Percentiles rank a stretch among this genome's conserved stretches.
phyloP scores from a whole-genome alignment of 2,113 vertebrate genomes.

The Crotalus helleri region DNA sequence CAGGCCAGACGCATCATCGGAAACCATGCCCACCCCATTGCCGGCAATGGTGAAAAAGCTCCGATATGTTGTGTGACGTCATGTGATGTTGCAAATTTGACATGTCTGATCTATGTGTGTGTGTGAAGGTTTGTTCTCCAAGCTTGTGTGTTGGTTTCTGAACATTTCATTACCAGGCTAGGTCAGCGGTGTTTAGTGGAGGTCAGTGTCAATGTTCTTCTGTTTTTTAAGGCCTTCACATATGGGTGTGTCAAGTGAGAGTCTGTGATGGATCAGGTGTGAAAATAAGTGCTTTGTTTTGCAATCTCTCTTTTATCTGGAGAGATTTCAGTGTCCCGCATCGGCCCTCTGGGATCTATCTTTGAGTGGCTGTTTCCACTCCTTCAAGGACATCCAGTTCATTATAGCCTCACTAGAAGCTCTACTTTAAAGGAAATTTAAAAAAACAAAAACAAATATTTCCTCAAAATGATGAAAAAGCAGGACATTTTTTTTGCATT shows the following conservation, averaged over 20 bases:
- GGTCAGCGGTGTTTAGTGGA: too few species aligned
- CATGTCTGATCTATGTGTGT: too few species aligned
- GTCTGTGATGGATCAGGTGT: neutral
- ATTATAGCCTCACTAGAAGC: neutral
- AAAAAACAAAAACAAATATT: neutral
- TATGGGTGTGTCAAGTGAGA: too few species aligned
- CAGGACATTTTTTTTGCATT: neutral
- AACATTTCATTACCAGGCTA: too few species aligned
- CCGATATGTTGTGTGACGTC: rapidly evolving
- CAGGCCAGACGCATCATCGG: too few species aligned
- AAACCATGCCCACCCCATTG: too few species aligned
- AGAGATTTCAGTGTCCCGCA: neutral
- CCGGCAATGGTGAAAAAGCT: too few species aligned
- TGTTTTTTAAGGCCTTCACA: too few species aligned
- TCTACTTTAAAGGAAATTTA: neutral
- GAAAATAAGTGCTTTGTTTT: neutral
- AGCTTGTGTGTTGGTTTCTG: too few species aligned
- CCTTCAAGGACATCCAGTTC: neutral
- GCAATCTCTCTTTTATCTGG: neutral
- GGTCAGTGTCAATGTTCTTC: too few species aligned
- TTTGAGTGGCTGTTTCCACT: neutral
- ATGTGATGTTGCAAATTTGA: too few species aligned
- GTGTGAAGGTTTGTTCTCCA: too few species aligned
- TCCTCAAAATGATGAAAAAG: neutral
- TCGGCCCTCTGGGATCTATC: neutral